phyloP scores from a whole-genome alignment of 2,113 vertebrate genomes.

The Neolamprologus sp. region DNA sequence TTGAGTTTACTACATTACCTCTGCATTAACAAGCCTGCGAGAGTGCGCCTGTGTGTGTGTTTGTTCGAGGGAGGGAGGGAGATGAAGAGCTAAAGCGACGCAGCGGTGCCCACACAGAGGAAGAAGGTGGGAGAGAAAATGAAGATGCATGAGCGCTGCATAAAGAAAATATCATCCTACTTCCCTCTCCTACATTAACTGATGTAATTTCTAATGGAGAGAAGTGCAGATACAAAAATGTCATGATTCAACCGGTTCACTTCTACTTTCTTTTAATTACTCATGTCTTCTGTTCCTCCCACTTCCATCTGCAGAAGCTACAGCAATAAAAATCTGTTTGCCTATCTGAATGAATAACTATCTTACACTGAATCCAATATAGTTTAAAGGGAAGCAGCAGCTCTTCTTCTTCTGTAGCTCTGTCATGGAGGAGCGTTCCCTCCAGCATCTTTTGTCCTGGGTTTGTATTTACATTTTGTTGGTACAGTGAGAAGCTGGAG shows the following conservation, averaged over 20 bases:
- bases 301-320: conserved; percentile 5
- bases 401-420: neutral
- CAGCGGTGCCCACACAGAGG: neutral
- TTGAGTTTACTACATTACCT: neutral
- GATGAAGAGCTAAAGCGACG: neutral
- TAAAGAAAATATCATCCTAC: neutral
- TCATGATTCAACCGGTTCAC: neutral
- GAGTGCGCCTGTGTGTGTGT: neutral
- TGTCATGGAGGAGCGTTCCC: neutral
- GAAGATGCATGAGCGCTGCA: neutral
- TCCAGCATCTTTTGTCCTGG: neutral
- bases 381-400: neutral
- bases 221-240: neutral
- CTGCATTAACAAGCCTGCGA: neutral
- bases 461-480: neutral
- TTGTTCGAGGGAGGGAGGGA: neutral
- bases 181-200: neutral
- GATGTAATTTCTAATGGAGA: neutral
- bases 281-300: conserved; percentile 18
- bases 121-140: neutral
- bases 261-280: neutral
- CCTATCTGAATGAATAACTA: neutral
- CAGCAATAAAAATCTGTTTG: neutral
- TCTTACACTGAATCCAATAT: neutral
- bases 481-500: neutral